Conservation (phyloP, 2,113 vertebrate species). For the Casuarius casuarius region DNA sequence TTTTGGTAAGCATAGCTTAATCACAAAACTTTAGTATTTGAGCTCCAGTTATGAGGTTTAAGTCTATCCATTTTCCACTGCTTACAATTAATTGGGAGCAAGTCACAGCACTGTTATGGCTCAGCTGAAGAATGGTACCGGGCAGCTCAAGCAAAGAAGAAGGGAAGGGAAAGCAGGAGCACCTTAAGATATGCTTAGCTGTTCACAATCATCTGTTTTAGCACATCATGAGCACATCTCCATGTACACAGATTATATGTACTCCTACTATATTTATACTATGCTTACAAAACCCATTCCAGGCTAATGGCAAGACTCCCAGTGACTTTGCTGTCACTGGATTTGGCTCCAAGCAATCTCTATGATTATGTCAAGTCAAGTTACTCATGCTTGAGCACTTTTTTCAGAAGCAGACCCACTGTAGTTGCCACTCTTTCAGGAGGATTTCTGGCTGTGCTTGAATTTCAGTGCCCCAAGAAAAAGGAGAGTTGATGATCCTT, state of each 20-base stretch:
- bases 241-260: fast-evolving
- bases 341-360: not conserved
- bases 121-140: not conserved
- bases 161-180: not conserved
- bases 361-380: not conserved
- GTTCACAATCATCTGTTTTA: not conserved
- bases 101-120: not conserved
- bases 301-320: not conserved
- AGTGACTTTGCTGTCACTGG: not conserved
- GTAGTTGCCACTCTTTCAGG: not conserved
- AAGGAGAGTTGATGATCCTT: not conserved
- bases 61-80: not conserved
- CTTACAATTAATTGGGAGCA: not conserved
- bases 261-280: not conserved
- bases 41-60: not conserved
- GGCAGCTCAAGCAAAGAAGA: not conserved
- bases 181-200: not conserved
- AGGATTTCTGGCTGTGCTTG: not conserved
- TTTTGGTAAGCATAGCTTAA: not conserved
- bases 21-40: not conserved
- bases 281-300: not conserved
- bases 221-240: not conserved
- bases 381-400: not conserved
- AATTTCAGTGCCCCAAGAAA: not conserved
- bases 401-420: not conserved